Conservation (phyloP, 2,113 vertebrate genomes). For the Etheostoma cragini region DNA sequence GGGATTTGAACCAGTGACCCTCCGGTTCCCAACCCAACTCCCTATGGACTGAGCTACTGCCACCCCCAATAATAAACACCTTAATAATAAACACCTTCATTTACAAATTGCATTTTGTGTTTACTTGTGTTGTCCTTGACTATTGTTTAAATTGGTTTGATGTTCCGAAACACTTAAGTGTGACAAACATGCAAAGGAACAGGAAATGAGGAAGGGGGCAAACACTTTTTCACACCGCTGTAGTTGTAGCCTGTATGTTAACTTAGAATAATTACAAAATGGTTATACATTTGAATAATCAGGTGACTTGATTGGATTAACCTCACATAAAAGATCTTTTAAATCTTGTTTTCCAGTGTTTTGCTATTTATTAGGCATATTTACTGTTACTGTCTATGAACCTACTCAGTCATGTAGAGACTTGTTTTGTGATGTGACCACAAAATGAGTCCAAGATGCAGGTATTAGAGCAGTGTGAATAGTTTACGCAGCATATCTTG, state of each 20-base stretch:
- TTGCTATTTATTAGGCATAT: not conserved
- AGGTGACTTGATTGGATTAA: not conserved
- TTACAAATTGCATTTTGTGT: too few relatives aligned
- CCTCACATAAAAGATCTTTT: not conserved
- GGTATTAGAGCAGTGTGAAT: not conserved
- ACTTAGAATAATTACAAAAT: not conserved
- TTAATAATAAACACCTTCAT: too few relatives aligned
- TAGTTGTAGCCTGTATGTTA: not conserved
- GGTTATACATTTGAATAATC: not conserved
- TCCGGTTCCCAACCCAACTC: too few relatives aligned
- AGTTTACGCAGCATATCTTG: not conserved
- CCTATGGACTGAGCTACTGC: too few relatives aligned
- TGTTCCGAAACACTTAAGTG: too few relatives aligned
- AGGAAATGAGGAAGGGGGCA: too few relatives aligned
- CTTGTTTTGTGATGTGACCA: constrained; percentile 7
- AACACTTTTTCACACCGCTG: too few relatives aligned
- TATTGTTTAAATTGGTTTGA: too few relatives aligned
- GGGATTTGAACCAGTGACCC: too few relatives aligned
- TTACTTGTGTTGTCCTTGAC: too few relatives aligned
- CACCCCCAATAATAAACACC: too few relatives aligned
- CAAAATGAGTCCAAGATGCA: not conserved
- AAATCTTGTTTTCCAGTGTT: not conserved
- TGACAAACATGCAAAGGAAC: too few relatives aligned
- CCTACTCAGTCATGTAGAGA: not conserved
- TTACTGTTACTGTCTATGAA: not conserved